Evolutionary conservation across 2,113 vertebrate species (phyloP).

Genomic region (Nerophis lumbriciformis): DNA sequence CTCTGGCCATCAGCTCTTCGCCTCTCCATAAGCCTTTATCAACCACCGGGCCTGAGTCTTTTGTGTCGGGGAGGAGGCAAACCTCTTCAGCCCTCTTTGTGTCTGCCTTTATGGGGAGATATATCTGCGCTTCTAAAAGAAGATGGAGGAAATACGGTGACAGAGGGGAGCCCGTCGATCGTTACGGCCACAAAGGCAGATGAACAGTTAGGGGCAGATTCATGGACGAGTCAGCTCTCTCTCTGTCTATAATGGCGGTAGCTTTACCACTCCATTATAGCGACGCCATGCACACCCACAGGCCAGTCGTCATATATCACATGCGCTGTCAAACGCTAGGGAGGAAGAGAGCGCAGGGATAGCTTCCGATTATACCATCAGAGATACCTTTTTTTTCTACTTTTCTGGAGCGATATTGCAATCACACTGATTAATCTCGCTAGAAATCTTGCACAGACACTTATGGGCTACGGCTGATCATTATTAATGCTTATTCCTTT

Average conservation of each 20-base stretch:
- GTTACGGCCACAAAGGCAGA: slow-evolving; percentile 68
- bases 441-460: not conserved
- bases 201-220: slow-evolving; percentile 69
- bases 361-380: not conserved
- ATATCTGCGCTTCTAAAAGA: slow-evolving; percentile 68
- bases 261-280: slow-evolving; percentile 70
- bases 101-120: slow-evolving; percentile 64
- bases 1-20: slow-evolving; percentile 47
- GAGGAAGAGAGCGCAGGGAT: slow-evolving; percentile 7
- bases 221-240: slow-evolving; percentile 54
- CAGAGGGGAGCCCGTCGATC: slow-evolving; percentile 58
- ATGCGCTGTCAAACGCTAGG: slow-evolving; percentile 29
- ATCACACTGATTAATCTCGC: not conserved
- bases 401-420: not conserved
- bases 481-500: not conserved
- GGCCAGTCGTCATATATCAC: slow-evolving; percentile 50
- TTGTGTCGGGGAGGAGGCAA: slow-evolving; percentile 45
- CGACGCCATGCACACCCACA: slow-evolving; percentile 45
- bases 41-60: slow-evolving; percentile 46
- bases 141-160: slow-evolving; percentile 70
- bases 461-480: not conserved
- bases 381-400: not conserved
- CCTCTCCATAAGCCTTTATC: slow-evolving; percentile 60
- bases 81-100: slow-evolving; percentile 59
- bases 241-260: slow-evolving; percentile 62